Conservation (phyloP, 2,797 vertebrate species). For the Melanitta fusca region DNA sequence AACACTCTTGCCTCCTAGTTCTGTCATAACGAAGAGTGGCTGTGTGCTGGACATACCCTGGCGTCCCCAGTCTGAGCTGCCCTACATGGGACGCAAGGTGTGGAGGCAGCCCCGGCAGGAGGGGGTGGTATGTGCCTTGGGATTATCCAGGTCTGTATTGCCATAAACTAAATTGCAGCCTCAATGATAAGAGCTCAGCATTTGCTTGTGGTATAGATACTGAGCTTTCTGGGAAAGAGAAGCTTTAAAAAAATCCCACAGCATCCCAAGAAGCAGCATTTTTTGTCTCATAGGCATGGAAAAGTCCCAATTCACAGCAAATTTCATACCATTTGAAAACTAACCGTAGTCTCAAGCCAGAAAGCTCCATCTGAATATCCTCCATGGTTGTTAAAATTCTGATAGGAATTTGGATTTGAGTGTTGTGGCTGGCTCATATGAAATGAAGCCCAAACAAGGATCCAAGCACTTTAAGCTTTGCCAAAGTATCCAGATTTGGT, state of each 20-base stretch:
- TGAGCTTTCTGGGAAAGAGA: background rate
- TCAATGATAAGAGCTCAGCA: background rate
- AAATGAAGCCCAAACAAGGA: background rate
- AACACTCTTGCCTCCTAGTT: background rate
- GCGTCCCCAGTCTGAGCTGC: no score
- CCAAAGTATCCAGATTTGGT: background rate
- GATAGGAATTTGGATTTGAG: conserved; percentile 28
- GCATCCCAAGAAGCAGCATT: background rate
- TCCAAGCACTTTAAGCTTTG: background rate
- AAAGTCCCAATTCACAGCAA: background rate
- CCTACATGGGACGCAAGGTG: background rate
- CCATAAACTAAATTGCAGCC: background rate
- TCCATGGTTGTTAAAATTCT: conserved; percentile 17
- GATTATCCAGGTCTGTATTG: background rate
- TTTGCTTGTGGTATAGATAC: background rate
- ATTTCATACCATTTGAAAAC: conserved; percentile 5
- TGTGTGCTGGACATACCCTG: fast-evolving
- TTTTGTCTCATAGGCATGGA: conserved; percentile 14
- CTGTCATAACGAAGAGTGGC: background rate
- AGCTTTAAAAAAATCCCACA: background rate
- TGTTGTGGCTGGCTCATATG: conserved; percentile 22
- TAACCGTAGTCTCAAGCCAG: background rate
- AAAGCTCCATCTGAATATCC: conserved; percentile 5
- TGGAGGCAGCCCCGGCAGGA: fast-evolving
- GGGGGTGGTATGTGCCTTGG: background rate